Percentiles rank a stretch among this genome's conserved stretches.
These are phyloP conservation scores for Fulica atra DNA, from an alignment of 2,113 vertebrate species.

Conservation along the genomic window DNA sequence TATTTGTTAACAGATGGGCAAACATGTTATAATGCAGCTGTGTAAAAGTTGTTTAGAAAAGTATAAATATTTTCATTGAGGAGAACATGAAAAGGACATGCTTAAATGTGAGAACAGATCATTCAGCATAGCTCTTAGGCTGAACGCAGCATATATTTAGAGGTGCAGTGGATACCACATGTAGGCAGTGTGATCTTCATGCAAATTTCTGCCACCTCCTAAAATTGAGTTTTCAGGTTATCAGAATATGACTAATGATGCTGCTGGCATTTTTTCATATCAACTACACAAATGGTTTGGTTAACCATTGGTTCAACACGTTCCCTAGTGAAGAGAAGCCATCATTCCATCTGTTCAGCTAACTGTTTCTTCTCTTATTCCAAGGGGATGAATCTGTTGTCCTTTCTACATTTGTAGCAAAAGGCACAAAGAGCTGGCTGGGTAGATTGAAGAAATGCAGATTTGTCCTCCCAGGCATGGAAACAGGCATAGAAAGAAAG, in stretches of 20 bases:
- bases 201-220: not conserved
- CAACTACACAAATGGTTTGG: not conserved
- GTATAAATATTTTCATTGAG: not conserved
- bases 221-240: not conserved
- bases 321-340: not conserved
- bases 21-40: not conserved
- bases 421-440: not conserved
- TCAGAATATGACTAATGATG: not conserved
- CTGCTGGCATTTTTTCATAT: not conserved
- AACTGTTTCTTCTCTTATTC: not conserved
- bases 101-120: not conserved
- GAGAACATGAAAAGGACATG: not conserved
- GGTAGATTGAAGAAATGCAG: not conserved
- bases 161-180: not conserved
- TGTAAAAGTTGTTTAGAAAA: not conserved
- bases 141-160: not conserved
- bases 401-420: not conserved
- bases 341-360: not conserved
- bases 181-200: not conserved
- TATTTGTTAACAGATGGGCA: not conserved
- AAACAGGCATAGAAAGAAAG: not conserved
- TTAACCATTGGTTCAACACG: not conserved
- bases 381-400: not conserved
- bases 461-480: not conserved
- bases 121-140: not conserved